These are phyloP conservation scores for Drosophila anomalipes DNA, from an alignment of 2,888 invertebrate species.

Conservation along the genomic window DNA sequence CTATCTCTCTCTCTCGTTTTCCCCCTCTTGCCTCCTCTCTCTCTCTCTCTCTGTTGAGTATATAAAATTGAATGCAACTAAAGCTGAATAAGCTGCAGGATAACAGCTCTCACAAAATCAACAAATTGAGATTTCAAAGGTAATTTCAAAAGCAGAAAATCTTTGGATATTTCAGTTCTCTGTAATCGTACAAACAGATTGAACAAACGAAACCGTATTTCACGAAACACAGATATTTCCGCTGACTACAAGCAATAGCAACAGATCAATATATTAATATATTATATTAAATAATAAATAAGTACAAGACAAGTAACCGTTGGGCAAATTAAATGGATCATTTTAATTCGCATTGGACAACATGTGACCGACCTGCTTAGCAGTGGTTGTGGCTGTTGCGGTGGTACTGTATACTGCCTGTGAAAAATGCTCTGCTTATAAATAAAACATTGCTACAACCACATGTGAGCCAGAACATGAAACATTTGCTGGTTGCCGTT, in stretches of 20 bases:
- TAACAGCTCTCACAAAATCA: conserved; percentile 30
- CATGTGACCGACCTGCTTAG: conserved; percentile 19
- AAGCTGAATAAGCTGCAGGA: conserved; percentile 29
- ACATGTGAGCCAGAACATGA: conserved; percentile 55
- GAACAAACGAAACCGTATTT: background rate
- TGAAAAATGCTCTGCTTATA: conserved; percentile 54
- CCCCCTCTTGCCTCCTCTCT: no score
- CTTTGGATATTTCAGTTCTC: background rate
- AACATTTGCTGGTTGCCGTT: conserved; percentile 22
- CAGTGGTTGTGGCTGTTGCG: conserved; percentile 3
- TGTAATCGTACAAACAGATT: background rate
- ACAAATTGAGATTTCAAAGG: conserved; percentile 34
- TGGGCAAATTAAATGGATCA: conserved; percentile 53
- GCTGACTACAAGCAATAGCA: background rate
- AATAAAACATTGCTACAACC: conserved; percentile 67
- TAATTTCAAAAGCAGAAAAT: background rate
- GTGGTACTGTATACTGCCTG: conserved; percentile 9
- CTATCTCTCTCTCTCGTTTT: background rate
- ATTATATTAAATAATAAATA: background rate
- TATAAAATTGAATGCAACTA: conserved; percentile 60
- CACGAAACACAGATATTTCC: background rate
- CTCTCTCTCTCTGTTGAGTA: conserved; percentile 12
- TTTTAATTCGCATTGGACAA: conserved; percentile 31
- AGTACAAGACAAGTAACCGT: conserved; percentile 1
- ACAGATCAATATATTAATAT: no score